phyloP scores from a whole-genome alignment of 1,140 invertebrate species.

The Popillia japonica region DNA sequence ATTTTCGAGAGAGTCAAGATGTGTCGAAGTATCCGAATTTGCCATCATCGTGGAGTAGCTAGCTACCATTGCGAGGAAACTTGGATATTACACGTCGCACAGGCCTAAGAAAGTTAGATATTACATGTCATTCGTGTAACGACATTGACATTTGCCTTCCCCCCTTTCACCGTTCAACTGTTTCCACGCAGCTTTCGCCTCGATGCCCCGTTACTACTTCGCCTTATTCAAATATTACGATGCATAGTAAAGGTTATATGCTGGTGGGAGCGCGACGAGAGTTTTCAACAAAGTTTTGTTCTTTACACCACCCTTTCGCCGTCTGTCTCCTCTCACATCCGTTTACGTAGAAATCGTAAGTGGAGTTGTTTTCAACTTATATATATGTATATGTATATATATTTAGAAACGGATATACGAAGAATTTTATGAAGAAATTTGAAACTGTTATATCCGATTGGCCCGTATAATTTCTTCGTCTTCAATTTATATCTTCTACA shows the following conservation, averaged over 20 bases:
- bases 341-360: neutral
- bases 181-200: neutral
- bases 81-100: conserved; percentile 17
- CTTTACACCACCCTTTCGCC: neutral
- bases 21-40: neutral
- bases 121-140: conserved; percentile 28
- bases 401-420: neutral
- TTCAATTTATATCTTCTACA: too few species aligned
- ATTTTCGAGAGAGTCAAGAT: conserved; percentile 22
- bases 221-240: conserved; percentile 1
- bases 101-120: conserved; percentile 26
- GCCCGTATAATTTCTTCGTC: conserved; percentile 3
- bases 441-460: conserved; percentile 22
- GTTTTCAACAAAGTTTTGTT: neutral
- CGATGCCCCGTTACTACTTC: neutral
- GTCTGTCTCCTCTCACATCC: neutral
- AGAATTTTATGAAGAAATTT: conserved; percentile 24
- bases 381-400: too few species aligned
- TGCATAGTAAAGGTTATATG: neutral
- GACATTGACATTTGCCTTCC: conserved; percentile 23
- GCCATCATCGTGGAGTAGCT: too few species aligned
- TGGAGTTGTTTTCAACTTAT: neutral
- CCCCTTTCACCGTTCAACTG: neutral
- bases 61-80: neutral
- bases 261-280: neutral